Conservation (phyloP, 2,888 invertebrate species). For the Dolomedes plantarius region DNA sequence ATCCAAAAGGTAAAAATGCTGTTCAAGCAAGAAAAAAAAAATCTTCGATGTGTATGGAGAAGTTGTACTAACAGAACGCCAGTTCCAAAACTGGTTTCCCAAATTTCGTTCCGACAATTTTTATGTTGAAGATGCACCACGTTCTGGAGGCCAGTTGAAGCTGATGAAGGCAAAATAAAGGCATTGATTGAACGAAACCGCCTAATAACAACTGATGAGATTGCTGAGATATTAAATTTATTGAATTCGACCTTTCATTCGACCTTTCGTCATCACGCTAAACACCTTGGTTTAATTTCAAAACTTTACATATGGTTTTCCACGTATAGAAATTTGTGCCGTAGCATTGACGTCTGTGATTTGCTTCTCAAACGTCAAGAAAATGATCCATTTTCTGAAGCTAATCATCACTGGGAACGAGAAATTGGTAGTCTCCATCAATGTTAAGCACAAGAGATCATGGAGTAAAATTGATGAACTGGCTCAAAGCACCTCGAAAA, state of each 20-base stretch:
- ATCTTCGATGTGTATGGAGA: slow-evolving; percentile 6
- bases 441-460: slow-evolving; percentile 16
- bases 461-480: slow-evolving; percentile 11
- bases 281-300: too few relatives aligned
- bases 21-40: slow-evolving; percentile 30
- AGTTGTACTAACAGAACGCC: slow-evolving; percentile 30
- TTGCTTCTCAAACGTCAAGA: not conserved
- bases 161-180: too few relatives aligned
- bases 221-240: slow-evolving; percentile 18
- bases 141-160: slow-evolving; percentile 8
- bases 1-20: slow-evolving; percentile 20
- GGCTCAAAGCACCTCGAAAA: slow-evolving; percentile 1
- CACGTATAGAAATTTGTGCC: slow-evolving; percentile 1
- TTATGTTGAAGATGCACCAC: slow-evolving; percentile 29
- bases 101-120: slow-evolving; percentile 20
- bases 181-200: too few relatives aligned
- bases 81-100: slow-evolving; percentile 17
- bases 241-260: slow-evolving; percentile 31
- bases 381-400: slow-evolving; percentile 17
- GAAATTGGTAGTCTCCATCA: slow-evolving; percentile 46
- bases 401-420: slow-evolving; percentile 41
- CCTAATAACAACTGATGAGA: too few relatives aligned
- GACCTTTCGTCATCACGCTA: too few relatives aligned
- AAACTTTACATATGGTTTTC: not conserved
- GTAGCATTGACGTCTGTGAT: not conserved